Base-by-base conservation (phyloP, 2,113 vertebrate species). In the zebrafish (Danio rerio) region DNA sequence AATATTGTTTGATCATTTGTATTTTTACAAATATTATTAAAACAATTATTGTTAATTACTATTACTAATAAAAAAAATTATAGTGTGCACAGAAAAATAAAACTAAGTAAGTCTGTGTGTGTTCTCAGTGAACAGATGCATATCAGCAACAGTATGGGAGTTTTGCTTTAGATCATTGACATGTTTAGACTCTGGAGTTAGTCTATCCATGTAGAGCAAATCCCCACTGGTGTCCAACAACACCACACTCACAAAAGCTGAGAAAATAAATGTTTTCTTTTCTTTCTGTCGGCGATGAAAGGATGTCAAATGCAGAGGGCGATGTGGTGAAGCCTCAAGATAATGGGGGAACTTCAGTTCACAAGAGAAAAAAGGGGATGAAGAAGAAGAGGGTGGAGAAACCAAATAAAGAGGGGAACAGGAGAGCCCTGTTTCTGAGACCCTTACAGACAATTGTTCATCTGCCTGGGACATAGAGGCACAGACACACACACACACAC, bases 401-500 rank as follows among this genome's bases (percentile, higher is more conserved):
- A 74, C 78, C 73, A 87, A 88, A 88, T 88, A 91, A 89, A 88
- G 88, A 82, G 77, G 66, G 87, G 89, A 72, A 45, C 52, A 82
- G 75, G 18, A 45, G 59, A 85, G 74, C 71, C 88, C 91, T 91
- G 86, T 93, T 91, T 85, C 86, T 88, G 80, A 62, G 88, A 90
- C 88, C 89, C 87, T 85, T 45, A 65, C 83, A 89, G 84, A 91
- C 92, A 93, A 91, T 93, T 86, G 90, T 93, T 93, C 93, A 93
- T 95, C 94, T 95, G 93, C 92, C 89, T 82, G 85, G 87, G 89
- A 91, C 86, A 92, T 87, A 83, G 82, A 88, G 89, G 80, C 82
- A 85, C 11, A 31, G 16, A 31, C n/a, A 81, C 13, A 74, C 3
- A 81, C 58, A 50, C 49, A 58, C 16, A 56, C 42, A 56, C 71